These are phyloP conservation scores for Tetrao urogallus DNA, from an alignment of 2,113 vertebrate genomes.

Conservation along the genomic window DNA sequence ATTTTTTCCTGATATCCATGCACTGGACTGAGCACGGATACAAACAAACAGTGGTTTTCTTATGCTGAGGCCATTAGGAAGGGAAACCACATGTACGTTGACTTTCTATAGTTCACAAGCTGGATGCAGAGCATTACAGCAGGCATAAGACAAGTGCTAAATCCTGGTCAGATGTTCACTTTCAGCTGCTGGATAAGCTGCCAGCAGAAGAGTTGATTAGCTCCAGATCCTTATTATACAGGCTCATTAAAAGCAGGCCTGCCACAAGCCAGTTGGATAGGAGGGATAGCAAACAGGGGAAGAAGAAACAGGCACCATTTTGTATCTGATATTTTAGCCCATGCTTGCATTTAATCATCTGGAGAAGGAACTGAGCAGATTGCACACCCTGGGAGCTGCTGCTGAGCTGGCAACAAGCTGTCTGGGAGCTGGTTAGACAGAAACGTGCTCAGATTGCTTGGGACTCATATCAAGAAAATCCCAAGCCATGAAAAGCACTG, in stretches of 20 bases:
- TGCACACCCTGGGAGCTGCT: not conserved
- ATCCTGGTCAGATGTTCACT: not conserved
- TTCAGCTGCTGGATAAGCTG: not conserved
- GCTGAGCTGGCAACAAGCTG: not conserved
- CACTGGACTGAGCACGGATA: rapidly evolving
- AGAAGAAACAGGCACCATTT: not conserved
- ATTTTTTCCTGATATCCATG: too few relatives aligned
- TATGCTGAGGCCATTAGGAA: rapidly evolving
- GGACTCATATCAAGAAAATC: not conserved
- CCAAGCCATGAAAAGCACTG: not conserved
- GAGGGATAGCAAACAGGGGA: rapidly evolving
- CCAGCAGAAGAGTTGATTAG: not conserved
- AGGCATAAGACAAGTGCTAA: not conserved
- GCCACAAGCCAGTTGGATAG: not conserved
- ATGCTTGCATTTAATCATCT: not conserved
- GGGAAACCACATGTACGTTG: not conserved
- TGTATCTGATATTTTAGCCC: not conserved
- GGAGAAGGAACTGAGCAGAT: not conserved
- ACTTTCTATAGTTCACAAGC: not conserved
- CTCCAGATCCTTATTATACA: not conserved
- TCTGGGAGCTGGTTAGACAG: not conserved
- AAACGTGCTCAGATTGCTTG: not conserved
- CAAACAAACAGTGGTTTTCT: not conserved
- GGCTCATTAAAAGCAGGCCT: not conserved
- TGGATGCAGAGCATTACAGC: not conserved